phyloP scores from a whole-genome alignment of 2,113 vertebrate genomes.

The Maccullochella peelii region DNA sequence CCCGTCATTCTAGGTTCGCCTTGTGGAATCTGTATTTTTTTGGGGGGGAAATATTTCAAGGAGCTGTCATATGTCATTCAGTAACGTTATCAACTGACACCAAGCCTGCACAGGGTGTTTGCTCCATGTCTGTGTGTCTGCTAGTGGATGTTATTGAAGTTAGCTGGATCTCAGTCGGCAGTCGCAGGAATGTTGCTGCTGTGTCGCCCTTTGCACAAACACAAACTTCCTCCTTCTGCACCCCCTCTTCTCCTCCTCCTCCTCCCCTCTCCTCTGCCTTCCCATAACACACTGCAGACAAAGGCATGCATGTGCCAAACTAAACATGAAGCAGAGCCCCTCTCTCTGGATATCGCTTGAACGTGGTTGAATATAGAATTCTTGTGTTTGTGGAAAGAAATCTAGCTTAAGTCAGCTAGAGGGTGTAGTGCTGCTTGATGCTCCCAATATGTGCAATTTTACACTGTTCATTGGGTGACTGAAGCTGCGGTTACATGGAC shows the following conservation, averaged over 20 bases:
- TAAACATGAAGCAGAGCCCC: conserved; percentile 60
- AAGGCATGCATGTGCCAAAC: conserved; percentile 66
- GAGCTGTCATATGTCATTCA: not conserved
- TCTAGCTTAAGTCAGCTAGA: not conserved
- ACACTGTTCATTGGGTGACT: not conserved
- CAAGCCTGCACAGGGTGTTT: not conserved
- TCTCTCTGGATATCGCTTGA: conserved; percentile 1
- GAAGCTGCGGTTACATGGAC: no score
- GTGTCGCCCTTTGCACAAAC: conserved; percentile 66
- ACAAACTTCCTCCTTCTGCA: conserved; percentile 69
- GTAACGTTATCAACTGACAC: not conserved
- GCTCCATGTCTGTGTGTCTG: conserved; percentile 6
- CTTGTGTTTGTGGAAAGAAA: not conserved
- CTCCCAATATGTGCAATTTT: conserved; percentile 1
- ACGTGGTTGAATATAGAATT: not conserved
- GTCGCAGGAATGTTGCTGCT: conserved; percentile 54
- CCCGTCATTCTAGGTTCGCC: not conserved
- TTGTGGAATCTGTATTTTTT: not conserved
- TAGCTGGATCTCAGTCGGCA: conserved; percentile 25
- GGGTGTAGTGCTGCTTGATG: not conserved
- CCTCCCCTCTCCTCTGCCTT: conserved; percentile 45
- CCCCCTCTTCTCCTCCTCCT: conserved; percentile 22
- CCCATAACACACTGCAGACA: conserved; percentile 68
- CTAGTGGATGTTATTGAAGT: conserved; percentile 48
- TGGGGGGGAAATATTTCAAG: not conserved